Evolutionary conservation across 1,140 invertebrate genomes (phyloP).

Genomic region (Gerris buenoi): DNA sequence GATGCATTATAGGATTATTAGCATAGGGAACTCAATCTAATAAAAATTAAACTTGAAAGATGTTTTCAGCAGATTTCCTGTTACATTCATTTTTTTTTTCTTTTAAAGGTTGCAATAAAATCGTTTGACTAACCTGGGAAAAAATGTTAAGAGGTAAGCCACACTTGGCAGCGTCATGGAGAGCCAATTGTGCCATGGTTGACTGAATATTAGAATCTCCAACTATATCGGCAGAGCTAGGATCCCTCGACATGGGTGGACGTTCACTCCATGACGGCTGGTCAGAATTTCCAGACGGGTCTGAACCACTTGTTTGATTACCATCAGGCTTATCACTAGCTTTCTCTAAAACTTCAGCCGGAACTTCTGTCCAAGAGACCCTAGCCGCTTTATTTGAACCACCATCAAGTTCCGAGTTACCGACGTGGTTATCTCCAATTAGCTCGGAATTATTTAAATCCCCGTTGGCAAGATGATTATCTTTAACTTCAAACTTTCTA

Average conservation of each 20-base stretch:
- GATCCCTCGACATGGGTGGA: conserved; percentile 35
- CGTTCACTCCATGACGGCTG: conserved; percentile 3
- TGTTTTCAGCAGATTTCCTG: too few relatives aligned
- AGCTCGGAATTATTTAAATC: neutral
- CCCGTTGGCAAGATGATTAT: neutral
- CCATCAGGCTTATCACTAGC: neutral
- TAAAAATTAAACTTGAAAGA: too few relatives aligned
- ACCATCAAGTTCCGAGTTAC: neutral
- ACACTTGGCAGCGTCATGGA: conserved; percentile 35
- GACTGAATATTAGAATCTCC: conserved; percentile 35
- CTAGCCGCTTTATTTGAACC: neutral
- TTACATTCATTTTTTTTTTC: too few relatives aligned
- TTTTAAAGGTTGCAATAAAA: neutral
- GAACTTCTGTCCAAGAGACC: neutral
- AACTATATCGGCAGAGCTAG: conserved; percentile 40
- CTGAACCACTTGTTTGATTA: conserved; percentile 3
- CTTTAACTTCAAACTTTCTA: neutral
- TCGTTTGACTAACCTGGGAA: conserved; percentile 46
- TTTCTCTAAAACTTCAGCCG: too few relatives aligned
- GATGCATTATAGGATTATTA: too few relatives aligned
- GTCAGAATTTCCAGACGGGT: conserved; percentile 2
- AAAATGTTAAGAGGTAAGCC: conserved; percentile 81
- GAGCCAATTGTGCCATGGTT: conserved; percentile 35
- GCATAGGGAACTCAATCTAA: too few relatives aligned
- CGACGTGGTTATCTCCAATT: neutral